Percentiles rank a stretch among this genome's conserved stretches.
phyloP scores from a whole-genome alignment of 2,797 vertebrate species.

The Pseudochaenichthys georgianus region DNA sequence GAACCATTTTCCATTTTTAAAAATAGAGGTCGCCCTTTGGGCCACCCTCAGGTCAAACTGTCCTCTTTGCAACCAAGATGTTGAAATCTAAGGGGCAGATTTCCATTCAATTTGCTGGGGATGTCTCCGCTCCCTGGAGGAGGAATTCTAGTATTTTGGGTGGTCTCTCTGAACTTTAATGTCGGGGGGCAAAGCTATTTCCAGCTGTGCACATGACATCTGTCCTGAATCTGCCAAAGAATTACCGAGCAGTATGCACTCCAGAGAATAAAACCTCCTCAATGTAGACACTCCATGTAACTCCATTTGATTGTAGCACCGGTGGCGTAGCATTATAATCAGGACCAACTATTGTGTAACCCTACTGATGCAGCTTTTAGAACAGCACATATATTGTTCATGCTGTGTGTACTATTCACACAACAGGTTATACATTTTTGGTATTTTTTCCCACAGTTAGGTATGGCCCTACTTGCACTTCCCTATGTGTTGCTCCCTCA shows the following conservation, averaged over 20 bases:
- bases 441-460: background rate
- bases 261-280: background rate
- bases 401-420: background rate
- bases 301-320: background rate
- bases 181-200: conserved; percentile 11
- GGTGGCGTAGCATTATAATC: background rate
- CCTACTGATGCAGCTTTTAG: background rate
- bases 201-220: conserved; percentile 22
- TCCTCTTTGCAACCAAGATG: conserved; percentile 22
- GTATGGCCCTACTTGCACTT: background rate
- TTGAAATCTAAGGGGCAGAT: conserved; percentile 30
- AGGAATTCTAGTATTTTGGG: conserved; percentile 16
- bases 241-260: background rate
- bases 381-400: background rate
- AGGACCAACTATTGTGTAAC: background rate
- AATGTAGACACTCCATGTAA: background rate
- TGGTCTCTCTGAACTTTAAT: conserved; percentile 34
- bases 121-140: conserved; percentile 27
- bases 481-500: conserved; percentile 15
- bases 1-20: conserved; percentile 24
- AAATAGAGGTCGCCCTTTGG: conserved; percentile 7
- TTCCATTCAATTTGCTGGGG: conserved; percentile 21
- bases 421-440: background rate
- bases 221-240: conserved; percentile 12
- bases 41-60: conserved; percentile 26